Conservation (phyloP, 2,888 invertebrate species). For the Cephonodes hylas region DNA sequence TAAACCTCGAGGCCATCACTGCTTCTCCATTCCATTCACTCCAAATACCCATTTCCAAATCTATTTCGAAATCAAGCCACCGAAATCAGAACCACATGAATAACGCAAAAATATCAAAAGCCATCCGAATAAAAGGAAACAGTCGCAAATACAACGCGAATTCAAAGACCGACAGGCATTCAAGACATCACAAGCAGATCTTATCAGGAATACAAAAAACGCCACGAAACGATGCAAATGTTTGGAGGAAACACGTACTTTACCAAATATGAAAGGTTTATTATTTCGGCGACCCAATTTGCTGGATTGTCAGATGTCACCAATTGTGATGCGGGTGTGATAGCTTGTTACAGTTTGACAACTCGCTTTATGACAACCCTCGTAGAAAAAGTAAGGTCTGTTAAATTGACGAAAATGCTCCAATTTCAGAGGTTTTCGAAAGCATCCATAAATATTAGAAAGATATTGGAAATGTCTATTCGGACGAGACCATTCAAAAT, state of each 20-base stretch:
- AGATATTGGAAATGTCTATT: no score
- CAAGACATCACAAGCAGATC: background rate
- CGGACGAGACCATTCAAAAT: no score
- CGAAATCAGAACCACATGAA: background rate
- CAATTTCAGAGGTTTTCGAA: background rate
- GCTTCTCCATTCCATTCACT: no score
- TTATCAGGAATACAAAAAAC: background rate
- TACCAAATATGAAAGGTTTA: constrained; percentile 10
- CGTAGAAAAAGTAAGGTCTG: background rate
- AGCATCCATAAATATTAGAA: no score
- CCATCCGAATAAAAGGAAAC: background rate
- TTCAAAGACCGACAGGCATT: background rate
- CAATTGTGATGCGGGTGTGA: constrained; percentile 47
- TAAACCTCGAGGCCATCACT: no score
- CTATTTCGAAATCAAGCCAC: background rate
- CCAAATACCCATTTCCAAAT: no score
- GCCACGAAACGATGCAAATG: background rate
- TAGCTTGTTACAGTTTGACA: constrained; percentile 15
- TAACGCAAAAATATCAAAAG: background rate
- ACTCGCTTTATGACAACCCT: background rate
- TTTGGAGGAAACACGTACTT: background rate
- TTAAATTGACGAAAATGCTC: background rate
- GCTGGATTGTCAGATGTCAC: constrained; percentile 50
- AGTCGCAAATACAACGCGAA: background rate
- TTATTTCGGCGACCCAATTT: constrained; percentile 31